Base-by-base conservation (phyloP, 2,113 vertebrate species). In the Symphodus melops region DNA sequence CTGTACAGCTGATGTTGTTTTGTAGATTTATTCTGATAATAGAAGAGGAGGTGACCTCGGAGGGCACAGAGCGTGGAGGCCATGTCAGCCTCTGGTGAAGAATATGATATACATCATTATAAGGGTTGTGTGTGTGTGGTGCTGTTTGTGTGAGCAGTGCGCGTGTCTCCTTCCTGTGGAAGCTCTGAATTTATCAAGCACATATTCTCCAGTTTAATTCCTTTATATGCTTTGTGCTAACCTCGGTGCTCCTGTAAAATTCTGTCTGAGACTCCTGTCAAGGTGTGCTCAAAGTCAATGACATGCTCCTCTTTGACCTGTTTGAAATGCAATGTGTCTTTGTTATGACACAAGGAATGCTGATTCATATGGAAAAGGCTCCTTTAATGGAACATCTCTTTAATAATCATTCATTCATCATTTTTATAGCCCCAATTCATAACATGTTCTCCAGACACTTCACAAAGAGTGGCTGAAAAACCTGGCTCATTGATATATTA, bases 41-140 rank as follows among this genome's bases (percentile, higher is more conserved):
- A 25, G 48, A 66, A n/a, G 1, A 37, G 60, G 48, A 67, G 46
- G 62, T 79, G 68, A 60, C 48, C 28, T 72, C 17, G 20, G 36
- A 23, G 39, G 17, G 37, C 57, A 46, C 16, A 49, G 25, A 63
- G 67, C 59, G 33, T 23, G 36, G 46, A 71, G 68, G 60, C 49
- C 44, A 36, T 52, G 39, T 37, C 48, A 61, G 37, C 37, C 12
- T 16, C 48, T 67, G 49, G 20, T 25, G 42, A 51, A 56, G 20
- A 62, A 62, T 49, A 56, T 56, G 44, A 25, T 49, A n/a, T 25
- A 48, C 61, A 44, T 61, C 33, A 53, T 53, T 53, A 72, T 28
- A 44, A 36, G 11, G 28, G 12, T 10, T 42, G 53, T 58, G 19
- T 6, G 19, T 6, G 14, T 21, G 5, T 16, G 46, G 13, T 51